Evolutionary conservation across 2,113 vertebrate species (phyloP), one percentile per base, ranked within the genome.

Genomic region (Rousettus leschenaultii): DNA sequence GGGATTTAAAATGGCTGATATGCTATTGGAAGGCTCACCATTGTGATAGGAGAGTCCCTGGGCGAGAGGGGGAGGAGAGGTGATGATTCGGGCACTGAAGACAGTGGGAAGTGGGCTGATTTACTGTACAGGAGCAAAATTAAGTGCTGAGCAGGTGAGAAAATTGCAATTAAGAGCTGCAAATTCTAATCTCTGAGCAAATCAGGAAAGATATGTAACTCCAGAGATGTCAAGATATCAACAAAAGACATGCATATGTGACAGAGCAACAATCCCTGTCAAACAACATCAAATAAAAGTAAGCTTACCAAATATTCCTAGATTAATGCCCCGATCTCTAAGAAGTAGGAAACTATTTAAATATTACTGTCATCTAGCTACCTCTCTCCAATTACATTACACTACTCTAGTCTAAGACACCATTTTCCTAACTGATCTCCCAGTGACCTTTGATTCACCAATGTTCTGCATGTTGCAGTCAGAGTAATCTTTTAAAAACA

Each of bases 131-230:
- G 55, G 33, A 59, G 55, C 66, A 70, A 77, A 45, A 63, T 48
- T 51, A 7, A 26, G 28, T 13, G 48, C 5, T 57, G 33, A 83
- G 19, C 19, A 70, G 35, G 10, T 55, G 68, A 82, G 4, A 45
- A 90, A 65, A 83, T 0, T 80, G 15, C 22, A 70, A 22, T 2
- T 30, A n/a, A 40, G 9, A 73, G 59, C 66, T 35, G 8, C 40
- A 70, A 88, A 75, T 68, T 86, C 61, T 53, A 92, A 68, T 53
- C 14, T 40, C 35, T 79, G 82, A 68, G 59, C 40, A 95, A 89
- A 90, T 19, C 66, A 35, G 83, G 30, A 77, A 78, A 35, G 16
- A 51, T 22, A 79, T 0, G 11, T 38, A 82, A 80, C 80, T 11
- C 3, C 7, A 73, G 22, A 94, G 53, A 89, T 48, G 48, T 48